Evolutionary conservation across 2,888 invertebrate species (phyloP), one percentile per base, ranked within the genome.

Genomic region (Bruchidius siliquastri): DNA sequence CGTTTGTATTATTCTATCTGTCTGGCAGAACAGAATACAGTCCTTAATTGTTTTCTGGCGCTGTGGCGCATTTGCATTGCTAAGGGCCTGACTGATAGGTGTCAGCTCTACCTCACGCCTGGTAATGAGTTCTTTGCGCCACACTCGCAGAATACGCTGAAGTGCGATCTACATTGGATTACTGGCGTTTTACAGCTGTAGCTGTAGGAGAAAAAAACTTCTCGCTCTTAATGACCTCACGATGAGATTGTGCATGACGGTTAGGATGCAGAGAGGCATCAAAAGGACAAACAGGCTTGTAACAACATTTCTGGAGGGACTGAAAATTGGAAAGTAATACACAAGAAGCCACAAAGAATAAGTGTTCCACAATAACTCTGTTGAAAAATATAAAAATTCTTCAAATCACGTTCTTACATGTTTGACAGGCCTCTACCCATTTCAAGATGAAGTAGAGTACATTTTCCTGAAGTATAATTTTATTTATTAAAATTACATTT

Each of bases 11-110:
- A 80, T 81, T 79, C 79, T 75, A 79, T 81, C 81, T 67, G 20
- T 68, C 21, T 13, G 20, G 68, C 68, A 78, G 79, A 74, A 73
- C 75, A 74, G 71, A 76, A 69, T 76, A 75, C 74, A 72, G 77
- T 76, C 78, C 79, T 82, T 82, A 82, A 82, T 82, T 82, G 81
- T 81, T 82, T 81, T 80, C 79, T 81, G 72, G 79, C 78, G 76
- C 72, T 72, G 80, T 79, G 78, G 76, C 72, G 73, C 81, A 83
- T 83, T 83, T 83, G 83, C 83, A 83, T 83, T 83, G 83, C 83
- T 82, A 83, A 83, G 81, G 81, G 82, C 79, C 83, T 83, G 83
- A 83, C 80, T 83, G 83, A 83, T 83, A 82, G 81, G 81, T 83
- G 83, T 83, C 83, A 82, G 82, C 78, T 79, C 81, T 81, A 80